Conservation (phyloP, 2,797 vertebrate species). For the Alosa sapidissima region DNA sequence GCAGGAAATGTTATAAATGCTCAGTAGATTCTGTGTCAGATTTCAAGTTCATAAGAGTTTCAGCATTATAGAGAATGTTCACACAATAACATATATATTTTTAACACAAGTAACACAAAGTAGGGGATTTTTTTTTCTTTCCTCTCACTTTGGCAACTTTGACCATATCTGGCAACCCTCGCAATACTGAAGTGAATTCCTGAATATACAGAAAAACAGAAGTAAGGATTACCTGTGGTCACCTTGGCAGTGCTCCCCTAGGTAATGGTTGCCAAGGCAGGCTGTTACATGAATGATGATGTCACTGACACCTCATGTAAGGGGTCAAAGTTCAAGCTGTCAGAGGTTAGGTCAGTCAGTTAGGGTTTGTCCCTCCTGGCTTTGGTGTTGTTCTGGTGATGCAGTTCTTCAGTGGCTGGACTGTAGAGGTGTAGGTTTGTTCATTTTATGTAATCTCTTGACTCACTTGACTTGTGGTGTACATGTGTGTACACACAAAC, state of each 20-base stretch:
- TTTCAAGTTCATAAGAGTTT: slow-evolving; percentile 24
- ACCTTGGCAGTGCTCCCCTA: not conserved
- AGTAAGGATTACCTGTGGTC: not conserved
- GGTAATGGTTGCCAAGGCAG: slow-evolving; percentile 24
- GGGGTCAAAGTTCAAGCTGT: slow-evolving; percentile 33
- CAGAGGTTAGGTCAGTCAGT: slow-evolving; percentile 58
- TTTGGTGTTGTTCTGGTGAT: slow-evolving; percentile 19
- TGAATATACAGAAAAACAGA: slow-evolving; percentile 40
- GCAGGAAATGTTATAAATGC: slow-evolving; percentile 30
- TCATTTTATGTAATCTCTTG: not conserved
- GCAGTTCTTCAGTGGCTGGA: slow-evolving; percentile 14
- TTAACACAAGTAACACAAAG: slow-evolving; percentile 43
- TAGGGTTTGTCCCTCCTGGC: slow-evolving; percentile 55
- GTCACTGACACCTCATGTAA: slow-evolving; percentile 66
- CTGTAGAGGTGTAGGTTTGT: not conserved
- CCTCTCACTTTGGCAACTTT: slow-evolving; percentile 23
- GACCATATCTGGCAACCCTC: slow-evolving; percentile 22
- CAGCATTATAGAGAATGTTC: slow-evolving; percentile 2
- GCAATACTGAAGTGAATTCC: slow-evolving; percentile 50
- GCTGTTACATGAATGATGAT: slow-evolving; percentile 60
- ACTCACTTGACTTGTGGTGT: not conserved
- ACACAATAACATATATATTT: slow-evolving; percentile 26
- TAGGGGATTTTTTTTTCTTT: not conserved
- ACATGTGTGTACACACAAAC: too few relatives aligned
- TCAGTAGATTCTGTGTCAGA: slow-evolving; percentile 44